Percentiles rank a stretch among this genome's conserved stretches.
Evolutionary conservation across 1,140 invertebrate species (phyloP).

Genomic region (Nymphalis io): DNA sequence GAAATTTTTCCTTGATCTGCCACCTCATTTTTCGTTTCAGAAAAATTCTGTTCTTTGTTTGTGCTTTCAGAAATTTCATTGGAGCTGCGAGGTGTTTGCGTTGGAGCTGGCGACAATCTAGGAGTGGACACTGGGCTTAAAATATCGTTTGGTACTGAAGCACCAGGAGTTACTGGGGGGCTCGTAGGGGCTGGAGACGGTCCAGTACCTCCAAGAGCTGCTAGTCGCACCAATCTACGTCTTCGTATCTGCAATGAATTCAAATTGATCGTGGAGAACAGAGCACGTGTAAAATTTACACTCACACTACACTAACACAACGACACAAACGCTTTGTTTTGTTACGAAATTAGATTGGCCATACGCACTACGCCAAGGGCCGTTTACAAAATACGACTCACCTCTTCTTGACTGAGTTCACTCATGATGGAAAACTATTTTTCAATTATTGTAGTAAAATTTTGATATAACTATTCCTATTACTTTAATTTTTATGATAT

Average conservation of each 20-base stretch:
- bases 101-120: slow-evolving; percentile 50
- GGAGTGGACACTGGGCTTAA: slow-evolving; percentile 48
- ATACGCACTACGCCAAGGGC: slow-evolving; percentile 72
- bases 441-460: slow-evolving; percentile 41
- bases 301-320: slow-evolving; percentile 47
- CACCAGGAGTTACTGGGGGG: slow-evolving; percentile 67
- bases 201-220: slow-evolving; percentile 60
- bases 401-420: slow-evolving; percentile 89
- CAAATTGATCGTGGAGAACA: slow-evolving; percentile 39
- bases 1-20: slow-evolving; percentile 71
- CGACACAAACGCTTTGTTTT: slow-evolving; percentile 77
- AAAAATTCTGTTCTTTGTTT: slow-evolving; percentile 54
- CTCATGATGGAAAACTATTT: slow-evolving; percentile 81
- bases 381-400: slow-evolving; percentile 78
- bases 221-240: slow-evolving; percentile 70
- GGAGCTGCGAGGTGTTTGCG: slow-evolving; percentile 52
- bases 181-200: slow-evolving; percentile 55
- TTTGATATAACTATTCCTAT: slow-evolving; percentile 49
- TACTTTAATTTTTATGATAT: slow-evolving; percentile 46
- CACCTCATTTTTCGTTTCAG: slow-evolving; percentile 21
- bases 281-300: slow-evolving; percentile 58
- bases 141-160: slow-evolving; percentile 59
- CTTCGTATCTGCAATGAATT: slow-evolving; percentile 68
- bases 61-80: slow-evolving; percentile 61
- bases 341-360: slow-evolving; percentile 79